A percentile compares a stretch with the other conserved stretches of the same genome.
Conservation (phyloP, 1,140 invertebrate species). For the Formica exsecta region DNA sequence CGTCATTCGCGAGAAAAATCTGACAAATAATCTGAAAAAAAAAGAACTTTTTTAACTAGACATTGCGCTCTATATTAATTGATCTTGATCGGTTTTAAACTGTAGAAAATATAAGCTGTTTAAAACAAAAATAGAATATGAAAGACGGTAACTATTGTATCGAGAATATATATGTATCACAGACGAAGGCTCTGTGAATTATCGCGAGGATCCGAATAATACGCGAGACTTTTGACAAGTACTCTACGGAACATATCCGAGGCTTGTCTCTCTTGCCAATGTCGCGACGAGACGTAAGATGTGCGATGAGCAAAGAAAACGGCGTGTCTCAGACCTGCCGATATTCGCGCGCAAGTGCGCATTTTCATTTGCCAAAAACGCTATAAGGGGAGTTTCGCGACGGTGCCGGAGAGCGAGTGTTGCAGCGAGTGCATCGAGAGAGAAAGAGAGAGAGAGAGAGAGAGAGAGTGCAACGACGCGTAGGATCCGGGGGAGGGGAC, state of each 20-base stretch:
- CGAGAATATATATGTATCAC: neutral
- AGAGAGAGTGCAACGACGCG: conserved; percentile 60
- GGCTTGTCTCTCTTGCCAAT: no score
- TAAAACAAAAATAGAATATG: neutral
- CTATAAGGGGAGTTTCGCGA: conserved; percentile 31
- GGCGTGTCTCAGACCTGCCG: no score
- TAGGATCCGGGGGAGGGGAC: conserved; percentile 33
- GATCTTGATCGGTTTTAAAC: neutral
- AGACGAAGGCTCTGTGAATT: neutral
- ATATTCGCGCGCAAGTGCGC: conserved; percentile 30
- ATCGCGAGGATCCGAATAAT: neutral
- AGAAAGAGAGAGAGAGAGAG: no score
- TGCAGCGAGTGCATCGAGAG: conserved; percentile 5
- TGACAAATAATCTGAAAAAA: conserved; percentile 22
- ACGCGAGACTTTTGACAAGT: conserved; percentile 20
- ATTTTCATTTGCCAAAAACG: conserved; percentile 75
- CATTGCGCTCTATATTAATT: neutral
- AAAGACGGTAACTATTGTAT: neutral
- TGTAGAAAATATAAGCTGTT: neutral
- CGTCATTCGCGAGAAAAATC: neutral
- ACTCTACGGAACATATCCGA: neutral
- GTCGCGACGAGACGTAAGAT: conserved; percentile 14
- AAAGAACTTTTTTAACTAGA: no score
- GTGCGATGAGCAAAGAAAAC: neutral
- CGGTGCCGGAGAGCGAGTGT: conserved; percentile 54